Evolutionary conservation across 2,888 invertebrate species (phyloP), one percentile per base, ranked within the genome.

Genomic region (Fragum fragum): DNA sequence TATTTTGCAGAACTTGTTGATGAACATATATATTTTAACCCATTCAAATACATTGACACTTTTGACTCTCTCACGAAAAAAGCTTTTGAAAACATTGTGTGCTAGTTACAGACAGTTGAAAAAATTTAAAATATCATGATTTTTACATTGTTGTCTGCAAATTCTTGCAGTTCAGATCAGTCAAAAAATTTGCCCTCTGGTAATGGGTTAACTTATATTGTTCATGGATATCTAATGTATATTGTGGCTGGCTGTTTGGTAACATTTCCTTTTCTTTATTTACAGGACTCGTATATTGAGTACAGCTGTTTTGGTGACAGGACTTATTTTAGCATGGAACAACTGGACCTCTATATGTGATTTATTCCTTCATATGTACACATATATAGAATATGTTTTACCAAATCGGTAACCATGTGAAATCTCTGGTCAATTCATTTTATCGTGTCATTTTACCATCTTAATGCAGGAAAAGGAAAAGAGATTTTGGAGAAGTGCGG

Each of bases 281-380:
- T 89, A 73, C 90, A 91, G 92, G 82, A 85, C 90, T 29, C 86
- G 92, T 73, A 90, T 91, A 28, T 80, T 92, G 39, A 89, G 85
- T 39, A 92, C 90, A 1, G 79, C 79, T 7, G 79, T 90, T 18
- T 57, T 91, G 63, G 81, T 91, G 39, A 63, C 89, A 32, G 76
- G 79, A 57, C 29, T 90, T 14, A 75, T 90, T 11, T 32, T 91
- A 55, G 70, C 87, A 21, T 89, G 88, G 85, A 87, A 89, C 69
- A 89, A 90, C 76, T 88, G 86, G 79, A 85, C 84, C 16, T 68
- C 59, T 69, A 87, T 90, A 72, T 76, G 76, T 73, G 85, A 85
- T 59, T 70, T 83, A 55, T 76, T 86, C 29, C 76, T 55, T 55
- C 77, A 86, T 73, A 52, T 88, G 39, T 81, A 78, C 79, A 72